Conservation (phyloP, 2,797 vertebrate species). For the Poeciliopsis gracilis region DNA sequence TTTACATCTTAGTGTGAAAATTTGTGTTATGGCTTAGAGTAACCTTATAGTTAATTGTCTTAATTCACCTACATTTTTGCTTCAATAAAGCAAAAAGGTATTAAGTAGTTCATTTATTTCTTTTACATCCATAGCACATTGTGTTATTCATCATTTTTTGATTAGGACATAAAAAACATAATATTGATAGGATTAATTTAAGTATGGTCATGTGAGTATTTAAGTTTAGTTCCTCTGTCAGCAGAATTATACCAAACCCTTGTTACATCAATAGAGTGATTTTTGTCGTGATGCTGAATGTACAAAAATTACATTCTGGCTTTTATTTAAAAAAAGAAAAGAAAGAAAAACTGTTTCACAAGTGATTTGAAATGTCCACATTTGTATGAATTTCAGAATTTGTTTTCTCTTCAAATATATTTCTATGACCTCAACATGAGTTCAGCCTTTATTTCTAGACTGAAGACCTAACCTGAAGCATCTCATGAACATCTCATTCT, state of each 20-base stretch:
- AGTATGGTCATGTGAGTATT: background rate
- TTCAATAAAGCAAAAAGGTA: background rate
- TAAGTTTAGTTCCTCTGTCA: background rate
- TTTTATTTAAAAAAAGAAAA: constrained; percentile 24
- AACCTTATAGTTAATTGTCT: background rate
- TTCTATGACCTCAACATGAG: constrained; percentile 33
- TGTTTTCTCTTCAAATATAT: constrained; percentile 53
- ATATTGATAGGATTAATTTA: constrained; percentile 2
- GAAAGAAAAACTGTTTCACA: background rate
- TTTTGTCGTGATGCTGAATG: background rate
- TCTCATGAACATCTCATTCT: background rate
- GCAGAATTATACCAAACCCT: background rate
- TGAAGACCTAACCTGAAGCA: background rate
- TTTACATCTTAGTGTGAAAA: background rate
- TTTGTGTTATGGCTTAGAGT: background rate
- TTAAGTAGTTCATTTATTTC: background rate
- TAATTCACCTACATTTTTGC: background rate
- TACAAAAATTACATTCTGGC: constrained; percentile 12
- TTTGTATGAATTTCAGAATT: constrained; percentile 51
- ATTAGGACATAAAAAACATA: constrained; percentile 6
- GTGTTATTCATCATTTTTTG: background rate
- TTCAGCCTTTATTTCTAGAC: constrained; percentile 8
- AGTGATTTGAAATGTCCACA: constrained; percentile 35
- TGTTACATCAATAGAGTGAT: background rate
- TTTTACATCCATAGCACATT: background rate